Base-by-base conservation (phyloP, 2,797 vertebrate genomes). In the Echiichthys vipera region DNA sequence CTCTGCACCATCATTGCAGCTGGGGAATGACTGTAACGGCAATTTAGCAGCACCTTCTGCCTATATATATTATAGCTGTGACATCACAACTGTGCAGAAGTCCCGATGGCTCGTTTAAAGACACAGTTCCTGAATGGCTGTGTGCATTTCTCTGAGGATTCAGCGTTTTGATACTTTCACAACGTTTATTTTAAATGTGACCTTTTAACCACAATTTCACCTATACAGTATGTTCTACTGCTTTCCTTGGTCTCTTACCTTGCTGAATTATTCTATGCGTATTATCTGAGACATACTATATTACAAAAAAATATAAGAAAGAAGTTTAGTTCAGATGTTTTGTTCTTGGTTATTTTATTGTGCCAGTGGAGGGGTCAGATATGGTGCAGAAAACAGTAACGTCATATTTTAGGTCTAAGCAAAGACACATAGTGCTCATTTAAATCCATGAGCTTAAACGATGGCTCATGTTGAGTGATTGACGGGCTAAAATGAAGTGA, bases 401-500 rank as follows among this genome's bases (percentile, higher is more conserved):
- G 37, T 80, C 65, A 75, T 34, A 46, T 37, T 64, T 10, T 47
- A 11, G 50, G 56, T 32, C 36, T 10, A 12, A 69, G 30, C 30
- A 45, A 45, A 71, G 70, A 55, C 72, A 72, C 5, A 50, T 8
- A 7, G 68, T 49, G n/a, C 40, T 78, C 56, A 30, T 78, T 50
- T 55, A 62, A 82, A 84, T 55, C 63, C 30, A 18, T 49, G 47
- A 53, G 71, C 45, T 85, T 74, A 68, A 69, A 65, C 29, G 51
- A 55, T 50, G 66, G 46, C 62, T 70, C 67, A 63, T 20, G 70
- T 36, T 63, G 63, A 77, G 57, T 61, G 87, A 88, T 36, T 55
- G 78, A 65, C 43, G 27, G 65, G 49, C 32, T 3, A n/a, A 20
- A 57, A 69, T 67, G 83, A 84, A 71, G 77, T 79, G 77, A 71